Conservation (phyloP, 2,888 invertebrate species). For the Galerucella nymphaeae region DNA sequence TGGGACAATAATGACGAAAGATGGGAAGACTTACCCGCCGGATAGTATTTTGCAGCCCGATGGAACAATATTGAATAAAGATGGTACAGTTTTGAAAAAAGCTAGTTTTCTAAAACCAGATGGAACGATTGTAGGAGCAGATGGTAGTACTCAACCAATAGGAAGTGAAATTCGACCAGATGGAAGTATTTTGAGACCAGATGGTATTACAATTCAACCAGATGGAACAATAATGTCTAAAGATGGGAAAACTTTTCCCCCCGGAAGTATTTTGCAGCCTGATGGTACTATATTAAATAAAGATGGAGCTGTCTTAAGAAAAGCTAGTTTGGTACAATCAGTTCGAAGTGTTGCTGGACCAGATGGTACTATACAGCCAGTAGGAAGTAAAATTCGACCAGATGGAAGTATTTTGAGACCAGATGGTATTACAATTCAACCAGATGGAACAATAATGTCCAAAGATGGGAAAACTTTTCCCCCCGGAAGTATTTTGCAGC, state of each 20-base stretch:
- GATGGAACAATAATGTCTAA: no score
- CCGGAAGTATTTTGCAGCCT: no score
- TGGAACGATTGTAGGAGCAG: background rate
- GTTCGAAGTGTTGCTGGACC: background rate
- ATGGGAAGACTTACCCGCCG: background rate
- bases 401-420: background rate
- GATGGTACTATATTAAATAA: no score
- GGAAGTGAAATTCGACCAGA: background rate
- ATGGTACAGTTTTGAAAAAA: background rate
- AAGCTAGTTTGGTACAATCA: background rate
- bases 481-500: background rate
- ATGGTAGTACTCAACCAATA: background rate
- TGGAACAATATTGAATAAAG: background rate
- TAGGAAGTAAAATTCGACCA: background rate
- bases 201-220: no score
- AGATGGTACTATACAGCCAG: no score
- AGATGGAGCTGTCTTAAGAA: no score
- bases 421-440: background rate
- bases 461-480: background rate
- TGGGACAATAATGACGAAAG: background rate
- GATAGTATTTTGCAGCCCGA: background rate
- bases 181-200: constrained; percentile 5
- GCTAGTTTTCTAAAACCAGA: background rate
- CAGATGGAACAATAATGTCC: background rate
- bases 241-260: no score